A percentile compares a stretch with the other conserved stretches of the same genome.
Conservation (phyloP, 2,113 vertebrate species). For the Melanerpes formicivorus region DNA sequence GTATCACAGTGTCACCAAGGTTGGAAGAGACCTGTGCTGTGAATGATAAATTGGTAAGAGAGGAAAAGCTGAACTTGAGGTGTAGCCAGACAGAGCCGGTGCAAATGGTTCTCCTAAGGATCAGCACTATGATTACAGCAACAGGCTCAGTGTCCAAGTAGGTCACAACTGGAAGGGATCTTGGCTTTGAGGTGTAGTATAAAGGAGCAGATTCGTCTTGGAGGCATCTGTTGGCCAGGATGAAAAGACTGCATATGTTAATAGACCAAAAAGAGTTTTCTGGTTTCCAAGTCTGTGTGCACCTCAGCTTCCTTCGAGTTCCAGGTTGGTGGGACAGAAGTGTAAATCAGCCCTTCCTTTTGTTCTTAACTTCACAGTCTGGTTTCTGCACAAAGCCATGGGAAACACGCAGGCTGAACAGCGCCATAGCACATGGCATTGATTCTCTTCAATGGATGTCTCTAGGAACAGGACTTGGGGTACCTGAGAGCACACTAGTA, state of each 20-base stretch:
- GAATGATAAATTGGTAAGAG: not conserved
- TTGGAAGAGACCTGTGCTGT: not conserved
- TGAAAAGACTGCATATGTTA: not conserved
- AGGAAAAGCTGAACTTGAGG: not conserved
- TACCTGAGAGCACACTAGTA: not conserved
- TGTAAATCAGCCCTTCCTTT: accelerated
- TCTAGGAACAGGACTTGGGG: not conserved
- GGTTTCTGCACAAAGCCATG: not conserved
- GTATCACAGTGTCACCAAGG: too few species aligned
- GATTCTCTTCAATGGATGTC: not conserved
- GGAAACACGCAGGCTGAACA: not conserved
- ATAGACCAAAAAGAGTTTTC: not conserved
- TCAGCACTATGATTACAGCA: not conserved
- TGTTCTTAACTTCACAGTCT: not conserved
- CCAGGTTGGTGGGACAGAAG: not conserved
- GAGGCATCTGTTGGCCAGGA: not conserved
- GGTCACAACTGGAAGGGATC: not conserved
- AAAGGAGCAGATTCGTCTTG: not conserved
- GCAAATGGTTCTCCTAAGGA: not conserved
- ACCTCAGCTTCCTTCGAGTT: not conserved
- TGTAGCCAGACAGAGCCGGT: not conserved
- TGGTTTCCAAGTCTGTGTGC: not conserved
- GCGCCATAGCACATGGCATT: accelerated
- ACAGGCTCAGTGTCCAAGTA: not conserved
- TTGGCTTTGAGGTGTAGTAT: not conserved